Conservation (phyloP, 2,797 vertebrate species). For the Microctenopoma steveboyesi region DNA sequence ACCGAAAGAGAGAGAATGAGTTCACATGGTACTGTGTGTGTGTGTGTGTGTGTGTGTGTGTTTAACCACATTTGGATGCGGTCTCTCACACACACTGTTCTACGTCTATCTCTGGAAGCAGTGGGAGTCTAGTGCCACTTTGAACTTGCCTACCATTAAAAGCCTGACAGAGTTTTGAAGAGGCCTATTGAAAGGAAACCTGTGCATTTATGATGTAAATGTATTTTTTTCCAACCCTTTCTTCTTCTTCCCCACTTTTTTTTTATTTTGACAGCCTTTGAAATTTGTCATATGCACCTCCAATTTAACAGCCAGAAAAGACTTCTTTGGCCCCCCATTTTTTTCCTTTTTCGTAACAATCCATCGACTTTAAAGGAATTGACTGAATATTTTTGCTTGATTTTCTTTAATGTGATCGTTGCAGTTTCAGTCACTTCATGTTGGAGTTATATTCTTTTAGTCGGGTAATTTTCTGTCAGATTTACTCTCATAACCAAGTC, state of each 20-base stretch:
- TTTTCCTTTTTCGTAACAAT: slow-evolving; percentile 60
- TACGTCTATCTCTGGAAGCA: slow-evolving; percentile 86
- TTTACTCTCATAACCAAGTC: slow-evolving; percentile 59
- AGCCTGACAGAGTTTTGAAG: slow-evolving; percentile 92
- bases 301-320: slow-evolving; percentile 89
- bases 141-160: slow-evolving; percentile 95
- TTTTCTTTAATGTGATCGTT: slow-evolving; percentile 72
- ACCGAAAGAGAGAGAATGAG: slow-evolving; percentile 55
- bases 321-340: slow-evolving; percentile 81
- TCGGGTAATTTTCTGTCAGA: slow-evolving; percentile 70
- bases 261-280: slow-evolving; percentile 93
- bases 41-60: slow-evolving; percentile 24
- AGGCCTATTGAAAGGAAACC: slow-evolving; percentile 89
- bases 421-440: slow-evolving; percentile 52
- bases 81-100: slow-evolving; percentile 66
- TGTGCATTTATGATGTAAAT: slow-evolving; percentile 97
- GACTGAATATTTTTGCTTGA: slow-evolving; percentile 69
- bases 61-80: slow-evolving; percentile 44
- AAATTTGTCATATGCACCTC: slow-evolving; percentile 95
- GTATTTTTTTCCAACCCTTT: slow-evolving; percentile 79
- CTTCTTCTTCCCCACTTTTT: slow-evolving; percentile 51
- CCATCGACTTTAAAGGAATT: slow-evolving; percentile 73
- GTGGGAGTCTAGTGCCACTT: slow-evolving; percentile 92
- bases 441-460: slow-evolving; percentile 66
- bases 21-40: slow-evolving; percentile 35